These are phyloP conservation scores for Andrena cerasifolii DNA, from an alignment of 1,140 invertebrate species.

Conservation along the genomic window DNA sequence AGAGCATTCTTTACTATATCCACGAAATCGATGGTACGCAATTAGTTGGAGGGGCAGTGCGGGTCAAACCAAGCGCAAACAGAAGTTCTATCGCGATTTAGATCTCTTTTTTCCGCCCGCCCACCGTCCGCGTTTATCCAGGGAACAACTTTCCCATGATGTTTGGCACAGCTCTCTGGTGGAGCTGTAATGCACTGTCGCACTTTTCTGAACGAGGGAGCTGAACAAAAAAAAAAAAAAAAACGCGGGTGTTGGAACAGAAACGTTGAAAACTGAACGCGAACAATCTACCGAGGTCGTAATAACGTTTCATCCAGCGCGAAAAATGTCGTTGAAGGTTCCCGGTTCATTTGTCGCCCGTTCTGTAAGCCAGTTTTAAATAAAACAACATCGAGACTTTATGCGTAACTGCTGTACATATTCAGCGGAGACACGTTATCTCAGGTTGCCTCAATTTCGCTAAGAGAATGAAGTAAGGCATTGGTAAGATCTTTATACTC, in stretches of 20 bases:
- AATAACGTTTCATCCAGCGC: neutral
- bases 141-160: neutral
- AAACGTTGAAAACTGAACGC: neutral
- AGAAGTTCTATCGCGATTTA: constrained; percentile 31
- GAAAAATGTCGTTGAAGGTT: neutral
- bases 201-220: neutral
- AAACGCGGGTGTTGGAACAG: neutral
- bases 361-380: no score
- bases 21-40: constrained; percentile 35
- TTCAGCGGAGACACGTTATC: no score
- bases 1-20: neutral
- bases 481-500: no score
- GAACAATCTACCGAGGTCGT: neutral
- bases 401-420: no score
- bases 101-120: neutral
- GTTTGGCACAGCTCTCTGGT: no score
- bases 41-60: constrained; percentile 26
- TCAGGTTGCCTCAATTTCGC: no score
- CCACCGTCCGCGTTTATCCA: neutral
- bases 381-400: no score
- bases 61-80: constrained; percentile 38
- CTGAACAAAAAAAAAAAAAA: no score
- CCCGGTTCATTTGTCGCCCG: neutral
- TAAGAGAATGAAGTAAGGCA: no score
- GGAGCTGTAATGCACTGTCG: neutral